These are phyloP conservation scores for Tychaedon coryphoeus DNA, from an alignment of 2,113 vertebrate genomes.

Conservation along the genomic window DNA sequence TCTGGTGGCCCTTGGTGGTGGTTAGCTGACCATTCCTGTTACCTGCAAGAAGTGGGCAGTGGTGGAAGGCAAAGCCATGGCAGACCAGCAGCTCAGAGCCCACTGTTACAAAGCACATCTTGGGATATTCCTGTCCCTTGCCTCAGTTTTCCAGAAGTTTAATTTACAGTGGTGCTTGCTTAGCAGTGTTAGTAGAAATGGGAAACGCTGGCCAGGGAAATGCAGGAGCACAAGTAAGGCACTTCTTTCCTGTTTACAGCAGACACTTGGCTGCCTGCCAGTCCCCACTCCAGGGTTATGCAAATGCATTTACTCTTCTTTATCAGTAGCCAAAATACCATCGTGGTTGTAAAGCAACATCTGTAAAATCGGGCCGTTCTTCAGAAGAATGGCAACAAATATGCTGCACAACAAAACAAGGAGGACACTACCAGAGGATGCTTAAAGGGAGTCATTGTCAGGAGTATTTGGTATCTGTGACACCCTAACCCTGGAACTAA, in stretches of 20 bases:
- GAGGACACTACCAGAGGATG: neutral
- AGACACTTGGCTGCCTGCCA: slow-evolving; percentile 25
- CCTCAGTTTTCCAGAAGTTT: neutral
- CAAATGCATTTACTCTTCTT: slow-evolving; percentile 23
- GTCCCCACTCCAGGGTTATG: neutral
- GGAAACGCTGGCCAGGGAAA: neutral
- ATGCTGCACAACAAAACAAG: neutral
- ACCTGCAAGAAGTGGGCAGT: neutral
- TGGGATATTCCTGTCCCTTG: neutral
- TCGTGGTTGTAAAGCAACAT: neutral
- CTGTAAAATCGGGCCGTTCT: neutral
- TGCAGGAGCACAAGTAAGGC: neutral
- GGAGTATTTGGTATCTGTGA: neutral
- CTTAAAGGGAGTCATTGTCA: neutral
- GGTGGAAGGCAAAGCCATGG: neutral
- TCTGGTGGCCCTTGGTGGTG: too few relatives aligned
- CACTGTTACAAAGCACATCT: fast-evolving
- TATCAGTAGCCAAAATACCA: slow-evolving; percentile 23
- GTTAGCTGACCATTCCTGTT: neutral
- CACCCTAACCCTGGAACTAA: neutral
- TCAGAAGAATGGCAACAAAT: neutral
- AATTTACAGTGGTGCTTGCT: neutral
- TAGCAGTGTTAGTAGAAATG: fast-evolving
- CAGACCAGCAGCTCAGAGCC: neutral
- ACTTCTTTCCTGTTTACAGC: neutral